Conservation (phyloP, 1,140 invertebrate genomes). For the Bombyx mori region ASM3026992v2 NC_085127.1:7097001-7097500, state of each 20-base stretch:
- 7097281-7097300: too few relatives aligned
- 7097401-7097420: too few relatives aligned
- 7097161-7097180: slow-evolving; percentile 61
- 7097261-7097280: too few relatives aligned
- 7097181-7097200: slow-evolving; percentile 64
- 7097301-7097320: too few relatives aligned
- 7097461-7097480: slow-evolving; percentile 4
- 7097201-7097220: slow-evolving; percentile 60
- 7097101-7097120: slow-evolving; percentile 28
- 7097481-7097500: slow-evolving; percentile 23
- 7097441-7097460: too few relatives aligned
- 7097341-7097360: too few relatives aligned
- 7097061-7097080: slow-evolving; percentile 34
- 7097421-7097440: too few relatives aligned
- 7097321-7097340: too few relatives aligned
- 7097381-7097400: too few relatives aligned
- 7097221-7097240: slow-evolving; percentile 49
- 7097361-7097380: too few relatives aligned
- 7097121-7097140: slow-evolving; percentile 40
- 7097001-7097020: slow-evolving; percentile 56
- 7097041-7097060: slow-evolving; percentile 57
- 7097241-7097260: too few relatives aligned
- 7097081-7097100: slow-evolving; percentile 30
- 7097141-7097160: slow-evolving; percentile 61
- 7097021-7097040: slow-evolving; percentile 66